Evolutionary conservation across 2,113 vertebrate species (phyloP).

Genomic region (Balaeniceps rex): DNA sequence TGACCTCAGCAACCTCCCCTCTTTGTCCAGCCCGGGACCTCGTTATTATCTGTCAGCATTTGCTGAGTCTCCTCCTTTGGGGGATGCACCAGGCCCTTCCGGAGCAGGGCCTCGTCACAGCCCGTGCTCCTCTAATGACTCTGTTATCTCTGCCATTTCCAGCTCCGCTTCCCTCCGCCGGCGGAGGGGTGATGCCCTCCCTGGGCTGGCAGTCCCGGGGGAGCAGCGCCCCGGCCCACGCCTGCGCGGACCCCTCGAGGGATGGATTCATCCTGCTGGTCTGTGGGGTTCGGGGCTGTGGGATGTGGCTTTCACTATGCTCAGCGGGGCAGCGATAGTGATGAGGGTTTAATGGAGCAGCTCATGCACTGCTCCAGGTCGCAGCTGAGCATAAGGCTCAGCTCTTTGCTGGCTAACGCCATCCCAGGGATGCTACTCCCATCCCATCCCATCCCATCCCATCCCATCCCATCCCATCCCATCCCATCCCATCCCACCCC

Average conservation of each 20-base stretch:
- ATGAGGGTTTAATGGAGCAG: background rate
- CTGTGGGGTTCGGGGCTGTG: background rate
- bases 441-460: background rate
- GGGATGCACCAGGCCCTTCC: slow-evolving; percentile 47
- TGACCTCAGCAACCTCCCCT: slow-evolving; percentile 66
- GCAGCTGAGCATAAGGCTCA: background rate
- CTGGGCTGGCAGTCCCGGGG: background rate
- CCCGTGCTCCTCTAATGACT: background rate
- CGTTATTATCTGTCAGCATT: slow-evolving; percentile 74
- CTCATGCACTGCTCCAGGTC: background rate
- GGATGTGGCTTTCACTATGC: background rate
- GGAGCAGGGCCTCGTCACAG: background rate
- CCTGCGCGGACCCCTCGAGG: background rate
- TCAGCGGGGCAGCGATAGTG: background rate
- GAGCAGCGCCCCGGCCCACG: background rate
- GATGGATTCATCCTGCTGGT: accelerated
- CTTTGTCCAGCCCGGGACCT: slow-evolving; percentile 83
- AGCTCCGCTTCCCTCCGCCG: background rate
- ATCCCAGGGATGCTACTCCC: background rate
- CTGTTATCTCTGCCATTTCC: slow-evolving; percentile 27
- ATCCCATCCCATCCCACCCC: background rate
- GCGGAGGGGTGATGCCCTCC: background rate
- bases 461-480: background rate
- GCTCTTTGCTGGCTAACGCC: background rate
- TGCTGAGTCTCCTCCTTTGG: slow-evolving; percentile 25